These are phyloP conservation scores for Papilio xuthus DNA, from an alignment of 1,140 invertebrate genomes.

Conservation along the genomic window DNA sequence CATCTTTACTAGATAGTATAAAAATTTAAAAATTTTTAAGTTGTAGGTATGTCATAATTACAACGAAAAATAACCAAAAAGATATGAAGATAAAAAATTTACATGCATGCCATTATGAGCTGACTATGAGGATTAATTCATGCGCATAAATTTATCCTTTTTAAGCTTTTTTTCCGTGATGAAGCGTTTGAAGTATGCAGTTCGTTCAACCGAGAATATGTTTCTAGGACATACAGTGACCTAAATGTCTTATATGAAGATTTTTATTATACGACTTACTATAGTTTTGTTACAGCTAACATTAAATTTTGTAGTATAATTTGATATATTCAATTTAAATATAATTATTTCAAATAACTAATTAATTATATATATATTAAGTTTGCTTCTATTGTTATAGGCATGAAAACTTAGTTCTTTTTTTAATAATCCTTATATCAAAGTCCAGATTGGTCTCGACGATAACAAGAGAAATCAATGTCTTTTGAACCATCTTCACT, in stretches of 20 bases:
- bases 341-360: no score
- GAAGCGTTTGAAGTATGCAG: constrained; percentile 32
- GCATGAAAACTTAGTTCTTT: neutral
- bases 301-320: no score
- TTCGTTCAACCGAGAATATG: constrained; percentile 28
- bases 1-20: neutral
- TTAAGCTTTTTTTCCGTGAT: constrained; percentile 22
- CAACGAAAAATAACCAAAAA: neutral
- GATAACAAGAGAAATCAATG: constrained; percentile 12
- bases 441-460: neutral
- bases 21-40: neutral
- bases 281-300: neutral
- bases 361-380: neutral
- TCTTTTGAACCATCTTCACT: neutral
- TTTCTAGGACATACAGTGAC: constrained; percentile 13
- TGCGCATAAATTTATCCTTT: constrained; percentile 36
- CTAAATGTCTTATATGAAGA: constrained; percentile 9
- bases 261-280: neutral
- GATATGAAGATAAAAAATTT: neutral
- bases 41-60: neutral
- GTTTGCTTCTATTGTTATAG: neutral
- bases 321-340: no score
- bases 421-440: neutral
- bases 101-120: constrained; percentile 29
- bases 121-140: constrained; percentile 26